phyloP scores from a whole-genome alignment of 2,888 invertebrate species.

The Ophioninae sp. region DNA sequence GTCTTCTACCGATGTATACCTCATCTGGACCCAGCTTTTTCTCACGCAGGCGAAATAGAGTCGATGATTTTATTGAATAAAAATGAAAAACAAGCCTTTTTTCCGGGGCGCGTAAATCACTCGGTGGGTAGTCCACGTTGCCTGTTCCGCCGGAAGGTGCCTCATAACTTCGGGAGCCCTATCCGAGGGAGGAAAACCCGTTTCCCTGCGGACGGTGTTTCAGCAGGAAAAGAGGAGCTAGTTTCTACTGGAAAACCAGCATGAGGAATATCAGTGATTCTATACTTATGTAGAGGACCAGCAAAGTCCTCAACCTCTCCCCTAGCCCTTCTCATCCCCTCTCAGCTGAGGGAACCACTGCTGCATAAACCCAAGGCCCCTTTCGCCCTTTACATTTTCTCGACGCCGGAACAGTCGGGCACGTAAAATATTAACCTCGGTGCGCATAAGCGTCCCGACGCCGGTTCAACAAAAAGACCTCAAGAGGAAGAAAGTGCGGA shows the following conservation, averaged over 20 bases:
- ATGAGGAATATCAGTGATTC: conserved; percentile 44
- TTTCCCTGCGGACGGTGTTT: conserved; percentile 39
- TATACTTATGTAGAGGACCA: conserved; percentile 30
- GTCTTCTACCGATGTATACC: too few species aligned
- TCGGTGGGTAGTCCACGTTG: conserved; percentile 72
- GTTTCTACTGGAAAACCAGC: conserved; percentile 48
- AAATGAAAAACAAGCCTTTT: conserved; percentile 66
- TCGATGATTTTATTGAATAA: conserved; percentile 74
- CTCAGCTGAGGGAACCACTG: conserved; percentile 27
- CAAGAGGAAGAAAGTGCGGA: conserved; percentile 11
- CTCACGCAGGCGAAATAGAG: background rate
- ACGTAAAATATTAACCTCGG: conserved; percentile 78
- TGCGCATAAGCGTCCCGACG: conserved; percentile 64
- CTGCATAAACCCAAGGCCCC: conserved; percentile 31
- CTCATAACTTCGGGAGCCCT: conserved; percentile 75
- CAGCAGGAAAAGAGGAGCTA: conserved; percentile 58
- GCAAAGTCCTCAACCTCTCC: background rate
- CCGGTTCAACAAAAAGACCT: conserved; percentile 65
- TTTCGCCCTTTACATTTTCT: conserved; percentile 75
- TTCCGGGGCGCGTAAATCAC: conserved; percentile 73
- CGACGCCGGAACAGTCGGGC: conserved; percentile 77
- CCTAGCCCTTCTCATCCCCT: background rate
- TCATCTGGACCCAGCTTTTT: background rate
- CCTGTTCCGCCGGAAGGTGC: conserved; percentile 74
- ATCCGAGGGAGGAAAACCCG: conserved; percentile 54